Percentiles rank a stretch among this genome's conserved stretches.
These are phyloP conservation scores for Ceriagrion tenellum DNA, from an alignment of 2,888 invertebrate genomes.

Conservation along the genomic window DNA sequence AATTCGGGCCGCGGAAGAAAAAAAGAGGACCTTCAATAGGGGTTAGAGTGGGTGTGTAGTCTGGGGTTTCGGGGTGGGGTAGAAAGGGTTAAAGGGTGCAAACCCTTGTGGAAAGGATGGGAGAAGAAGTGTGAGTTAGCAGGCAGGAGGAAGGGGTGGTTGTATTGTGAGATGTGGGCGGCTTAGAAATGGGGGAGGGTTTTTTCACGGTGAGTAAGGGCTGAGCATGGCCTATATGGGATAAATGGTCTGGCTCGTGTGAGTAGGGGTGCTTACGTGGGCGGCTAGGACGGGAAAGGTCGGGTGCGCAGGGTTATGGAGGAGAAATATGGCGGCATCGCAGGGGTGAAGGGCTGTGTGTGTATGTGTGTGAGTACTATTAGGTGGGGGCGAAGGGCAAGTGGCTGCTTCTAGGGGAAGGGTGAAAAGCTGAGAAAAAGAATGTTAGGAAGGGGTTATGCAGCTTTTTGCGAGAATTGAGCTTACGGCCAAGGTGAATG, in stretches of 20 bases:
- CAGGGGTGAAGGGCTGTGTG: background rate
- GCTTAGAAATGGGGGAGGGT: background rate
- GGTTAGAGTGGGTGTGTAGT: background rate
- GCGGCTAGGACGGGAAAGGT: conserved; percentile 12
- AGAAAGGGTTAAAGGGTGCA: background rate
- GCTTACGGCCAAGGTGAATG: too few relatives aligned
- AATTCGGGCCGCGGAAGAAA: background rate
- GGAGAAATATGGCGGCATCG: conserved; percentile 20
- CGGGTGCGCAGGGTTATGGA: background rate
- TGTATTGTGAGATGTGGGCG: background rate
- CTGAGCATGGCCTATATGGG: background rate
- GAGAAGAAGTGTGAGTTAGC: background rate
- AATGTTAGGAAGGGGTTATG: background rate
- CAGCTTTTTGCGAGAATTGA: too few relatives aligned
- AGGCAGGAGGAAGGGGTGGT: background rate
- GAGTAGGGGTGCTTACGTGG: background rate
- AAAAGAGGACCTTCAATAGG: background rate
- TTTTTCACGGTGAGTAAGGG: background rate
- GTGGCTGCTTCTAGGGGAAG: background rate
- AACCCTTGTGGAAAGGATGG: background rate
- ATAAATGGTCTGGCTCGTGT: background rate
- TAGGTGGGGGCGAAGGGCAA: background rate
- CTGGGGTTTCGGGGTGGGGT: background rate
- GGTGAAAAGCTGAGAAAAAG: background rate
- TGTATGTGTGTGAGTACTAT: background rate